These are phyloP conservation scores for Apodemus sylvaticus DNA, from an alignment of 2,113 vertebrate genomes.

Conservation along the genomic window DNA sequence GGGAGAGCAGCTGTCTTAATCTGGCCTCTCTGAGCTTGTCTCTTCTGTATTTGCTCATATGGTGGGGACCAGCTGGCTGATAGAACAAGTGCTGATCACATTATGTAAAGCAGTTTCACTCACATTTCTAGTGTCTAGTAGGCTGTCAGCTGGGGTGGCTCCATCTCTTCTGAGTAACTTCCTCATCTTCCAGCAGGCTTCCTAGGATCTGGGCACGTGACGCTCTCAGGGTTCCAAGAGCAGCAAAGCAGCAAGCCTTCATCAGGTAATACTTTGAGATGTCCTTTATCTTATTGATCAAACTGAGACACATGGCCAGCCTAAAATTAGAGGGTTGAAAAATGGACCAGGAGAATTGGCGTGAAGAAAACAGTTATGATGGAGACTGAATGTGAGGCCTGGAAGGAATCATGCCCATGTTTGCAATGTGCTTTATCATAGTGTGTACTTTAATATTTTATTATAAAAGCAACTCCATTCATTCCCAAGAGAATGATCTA, in stretches of 20 bases:
- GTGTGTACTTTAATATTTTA: background rate
- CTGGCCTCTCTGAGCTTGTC: background rate
- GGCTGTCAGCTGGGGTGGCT: background rate
- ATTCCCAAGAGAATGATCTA: background rate
- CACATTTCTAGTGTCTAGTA: background rate
- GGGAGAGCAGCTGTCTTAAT: background rate
- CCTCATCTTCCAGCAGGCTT: constrained; percentile 8
- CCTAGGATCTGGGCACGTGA: background rate
- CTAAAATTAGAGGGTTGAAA: background rate
- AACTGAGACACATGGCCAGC: background rate
- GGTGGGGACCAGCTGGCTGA: background rate
- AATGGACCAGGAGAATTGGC: background rate
- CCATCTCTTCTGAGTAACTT: background rate
- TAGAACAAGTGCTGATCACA: background rate
- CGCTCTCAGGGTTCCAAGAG: constrained; percentile 1
- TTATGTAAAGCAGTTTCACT: background rate
- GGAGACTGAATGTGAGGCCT: background rate
- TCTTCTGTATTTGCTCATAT: background rate
- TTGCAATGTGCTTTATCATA: constrained; percentile 16
- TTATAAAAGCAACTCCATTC: background rate
- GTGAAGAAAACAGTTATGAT: background rate
- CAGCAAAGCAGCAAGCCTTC: background rate
- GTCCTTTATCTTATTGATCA: background rate
- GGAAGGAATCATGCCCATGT: background rate
- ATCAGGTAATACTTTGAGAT: background rate